A percentile compares a stretch with the other conserved stretches of the same genome.
Conservation (phyloP, 2,113 vertebrate species). For the Octodon degus region DNA sequence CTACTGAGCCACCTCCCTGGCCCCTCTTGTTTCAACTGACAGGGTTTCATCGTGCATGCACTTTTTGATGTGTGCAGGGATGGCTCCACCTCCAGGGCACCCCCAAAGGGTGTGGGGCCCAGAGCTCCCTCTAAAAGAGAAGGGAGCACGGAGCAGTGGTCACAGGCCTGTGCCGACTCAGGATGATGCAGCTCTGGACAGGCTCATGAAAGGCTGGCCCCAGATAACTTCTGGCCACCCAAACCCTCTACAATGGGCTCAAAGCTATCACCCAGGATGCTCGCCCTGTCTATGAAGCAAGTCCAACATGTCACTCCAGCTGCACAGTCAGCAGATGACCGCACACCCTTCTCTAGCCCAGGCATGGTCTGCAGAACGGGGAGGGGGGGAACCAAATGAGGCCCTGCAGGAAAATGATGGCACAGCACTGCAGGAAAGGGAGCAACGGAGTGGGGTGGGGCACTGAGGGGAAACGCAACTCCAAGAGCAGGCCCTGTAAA, state of each 20-base stretch:
- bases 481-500: background rate
- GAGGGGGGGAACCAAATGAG: background rate
- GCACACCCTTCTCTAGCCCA: background rate
- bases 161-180: background rate
- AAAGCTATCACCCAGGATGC: background rate
- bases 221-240: background rate
- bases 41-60: background rate
- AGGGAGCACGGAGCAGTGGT: no score
- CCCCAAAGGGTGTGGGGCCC: background rate
- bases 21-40: background rate
- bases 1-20: no score
- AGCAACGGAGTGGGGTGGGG: background rate
- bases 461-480: background rate
- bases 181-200: background rate
- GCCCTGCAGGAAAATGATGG: background rate
- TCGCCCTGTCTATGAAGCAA: background rate
- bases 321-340: background rate
- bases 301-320: background rate
- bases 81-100: background rate
- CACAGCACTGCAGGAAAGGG: background rate
- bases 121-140: background rate
- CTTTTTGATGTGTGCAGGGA: background rate
- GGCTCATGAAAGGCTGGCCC: background rate
- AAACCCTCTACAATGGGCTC: background rate
- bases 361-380: background rate